Conservation (phyloP, 2,888 invertebrate species). For the Piscicola geometra region DNA sequence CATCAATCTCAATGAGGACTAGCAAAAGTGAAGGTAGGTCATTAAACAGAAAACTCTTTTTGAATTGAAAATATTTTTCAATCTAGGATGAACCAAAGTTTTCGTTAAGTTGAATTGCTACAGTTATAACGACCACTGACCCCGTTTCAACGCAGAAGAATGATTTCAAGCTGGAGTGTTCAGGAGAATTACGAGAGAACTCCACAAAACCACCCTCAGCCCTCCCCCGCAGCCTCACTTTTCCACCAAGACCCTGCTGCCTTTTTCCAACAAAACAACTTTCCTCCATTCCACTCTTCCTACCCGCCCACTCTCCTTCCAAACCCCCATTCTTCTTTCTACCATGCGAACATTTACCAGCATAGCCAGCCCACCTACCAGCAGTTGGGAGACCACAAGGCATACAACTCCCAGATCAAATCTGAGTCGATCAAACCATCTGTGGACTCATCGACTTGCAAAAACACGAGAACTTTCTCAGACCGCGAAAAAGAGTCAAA, state of each 20-base stretch:
- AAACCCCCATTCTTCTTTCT: background rate
- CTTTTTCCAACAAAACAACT: conserved; percentile 7
- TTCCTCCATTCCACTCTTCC: conserved; percentile 16
- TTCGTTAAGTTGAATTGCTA: no score
- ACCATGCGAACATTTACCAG: conserved; percentile 1
- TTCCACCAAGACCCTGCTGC: background rate
- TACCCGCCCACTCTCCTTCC: background rate
- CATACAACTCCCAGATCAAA: background rate
- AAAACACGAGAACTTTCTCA: background rate
- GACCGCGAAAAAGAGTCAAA: background rate
- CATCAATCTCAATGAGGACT: no score
- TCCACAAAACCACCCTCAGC: background rate
- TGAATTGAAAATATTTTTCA: no score
- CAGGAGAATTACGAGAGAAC: conserved; percentile 4
- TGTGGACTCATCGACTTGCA: background rate
- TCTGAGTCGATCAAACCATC: background rate
- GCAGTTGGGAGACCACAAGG: conserved; percentile 15
- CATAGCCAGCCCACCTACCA: conserved; percentile 21
- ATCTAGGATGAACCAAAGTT: no score
- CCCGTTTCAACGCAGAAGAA: background rate
- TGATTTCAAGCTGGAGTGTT: conserved; percentile 6
- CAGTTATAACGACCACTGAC: no score
- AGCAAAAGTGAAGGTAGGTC: no score
- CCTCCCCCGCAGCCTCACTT: background rate
- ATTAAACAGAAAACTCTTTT: no score